These are phyloP conservation scores for Hydrozoanthus tunicans DNA, from an alignment of 64 coral and sea anemone genomes.

Conservation along the genomic window DNA sequence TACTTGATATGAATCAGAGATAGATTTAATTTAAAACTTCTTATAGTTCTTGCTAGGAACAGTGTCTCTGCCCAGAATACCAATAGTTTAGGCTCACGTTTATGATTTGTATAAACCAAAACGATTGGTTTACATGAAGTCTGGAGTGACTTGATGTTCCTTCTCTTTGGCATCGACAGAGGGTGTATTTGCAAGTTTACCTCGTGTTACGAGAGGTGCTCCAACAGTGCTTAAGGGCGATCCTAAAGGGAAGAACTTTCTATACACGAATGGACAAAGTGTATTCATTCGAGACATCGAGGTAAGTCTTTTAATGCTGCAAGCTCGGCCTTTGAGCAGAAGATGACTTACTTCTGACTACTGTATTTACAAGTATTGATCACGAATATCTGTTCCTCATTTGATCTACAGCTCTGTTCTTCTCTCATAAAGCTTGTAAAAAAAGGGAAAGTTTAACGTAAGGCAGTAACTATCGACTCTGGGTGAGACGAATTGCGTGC, in stretches of 20 bases:
- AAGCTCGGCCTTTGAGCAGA: too few species aligned
- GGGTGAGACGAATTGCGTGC: too few species aligned
- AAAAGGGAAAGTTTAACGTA: too few species aligned
- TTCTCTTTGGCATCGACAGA: slow-evolving; percentile 55
- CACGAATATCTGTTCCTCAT: too few species aligned
- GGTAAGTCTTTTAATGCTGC: slow-evolving; percentile 32
- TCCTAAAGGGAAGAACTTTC: slow-evolving; percentile 92
- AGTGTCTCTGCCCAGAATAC: too few species aligned
- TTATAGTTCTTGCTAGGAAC: not conserved
- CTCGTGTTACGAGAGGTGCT: slow-evolving; percentile 71
- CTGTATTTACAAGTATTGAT: not conserved
- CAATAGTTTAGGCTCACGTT: not conserved
- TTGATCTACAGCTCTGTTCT: too few species aligned
- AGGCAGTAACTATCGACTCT: too few species aligned
- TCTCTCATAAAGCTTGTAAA: too few species aligned
- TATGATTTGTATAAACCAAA: not conserved
- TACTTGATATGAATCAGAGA: not conserved
- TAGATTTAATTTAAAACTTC: not conserved
- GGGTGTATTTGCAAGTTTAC: slow-evolving; percentile 73
- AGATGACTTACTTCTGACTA: not conserved
- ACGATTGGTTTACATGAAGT: not conserved
- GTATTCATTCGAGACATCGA: slow-evolving; percentile 91
- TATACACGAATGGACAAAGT: slow-evolving; percentile 83
- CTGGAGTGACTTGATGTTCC: not conserved
- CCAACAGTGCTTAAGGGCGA: slow-evolving; percentile 79